These are phyloP conservation scores for Tenthredo distinguenda DNA, from an alignment of 2,888 invertebrate genomes.

Conservation along the genomic window DNA sequence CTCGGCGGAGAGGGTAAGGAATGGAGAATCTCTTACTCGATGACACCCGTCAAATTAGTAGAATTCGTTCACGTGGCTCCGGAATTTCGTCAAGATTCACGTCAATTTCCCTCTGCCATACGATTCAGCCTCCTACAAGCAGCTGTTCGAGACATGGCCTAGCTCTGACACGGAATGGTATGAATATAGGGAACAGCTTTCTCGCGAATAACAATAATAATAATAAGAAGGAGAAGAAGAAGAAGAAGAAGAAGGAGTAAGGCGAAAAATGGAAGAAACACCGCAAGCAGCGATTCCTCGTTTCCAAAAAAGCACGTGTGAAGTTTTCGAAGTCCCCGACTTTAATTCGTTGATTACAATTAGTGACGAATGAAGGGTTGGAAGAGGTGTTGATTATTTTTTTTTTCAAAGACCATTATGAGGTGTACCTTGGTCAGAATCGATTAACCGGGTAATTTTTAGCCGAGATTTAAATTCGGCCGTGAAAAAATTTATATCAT, in stretches of 20 bases:
- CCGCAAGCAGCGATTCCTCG: not conserved
- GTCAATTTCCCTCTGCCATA: constrained; percentile 2
- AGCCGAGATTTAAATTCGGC: not conserved
- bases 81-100: constrained; percentile 6
- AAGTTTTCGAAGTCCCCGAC: not conserved
- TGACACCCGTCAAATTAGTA: constrained; percentile 38
- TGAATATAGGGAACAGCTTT: not conserved
- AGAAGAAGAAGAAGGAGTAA: not conserved
- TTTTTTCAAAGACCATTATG: not conserved
- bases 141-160: constrained; percentile 17
- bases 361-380: not conserved
- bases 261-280: too few relatives aligned
- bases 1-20: not conserved
- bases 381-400: not conserved
- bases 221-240: not conserved
- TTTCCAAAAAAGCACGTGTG: not conserved
- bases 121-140: not conserved
- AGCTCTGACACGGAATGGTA: not conserved
- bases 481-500: not conserved
- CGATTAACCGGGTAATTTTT: not conserved
- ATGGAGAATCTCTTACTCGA: not conserved
- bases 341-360: not conserved
- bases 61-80: not conserved
- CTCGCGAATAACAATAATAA: not conserved
- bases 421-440: not conserved